Percentiles rank a stretch among this genome's conserved stretches.
Evolutionary conservation across 2,113 vertebrate genomes (phyloP).

Genomic region (Vulpes lagopus): DNA sequence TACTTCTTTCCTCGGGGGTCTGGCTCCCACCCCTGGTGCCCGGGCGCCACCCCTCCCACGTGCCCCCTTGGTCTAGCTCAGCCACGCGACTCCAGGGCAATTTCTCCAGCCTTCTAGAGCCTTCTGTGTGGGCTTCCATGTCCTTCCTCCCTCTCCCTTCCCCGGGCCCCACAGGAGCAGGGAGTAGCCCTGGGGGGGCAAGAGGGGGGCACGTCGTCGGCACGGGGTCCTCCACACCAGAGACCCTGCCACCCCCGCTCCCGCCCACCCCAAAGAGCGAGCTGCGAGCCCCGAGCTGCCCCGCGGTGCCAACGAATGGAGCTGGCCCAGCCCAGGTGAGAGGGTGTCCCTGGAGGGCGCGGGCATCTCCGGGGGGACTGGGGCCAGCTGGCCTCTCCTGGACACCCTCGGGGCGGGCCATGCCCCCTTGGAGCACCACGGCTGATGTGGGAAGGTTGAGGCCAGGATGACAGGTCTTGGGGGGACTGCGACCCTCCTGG

Average conservation of each 20-base stretch:
- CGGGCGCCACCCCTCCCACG: neutral
- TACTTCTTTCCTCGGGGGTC: neutral
- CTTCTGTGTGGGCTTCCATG: neutral
- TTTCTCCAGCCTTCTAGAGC: neutral
- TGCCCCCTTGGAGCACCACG: no score
- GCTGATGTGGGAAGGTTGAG: neutral
- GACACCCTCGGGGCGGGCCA: neutral
- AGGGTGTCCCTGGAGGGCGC: neutral
- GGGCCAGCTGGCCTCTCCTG: neutral
- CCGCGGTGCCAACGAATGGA: rapidly evolving
- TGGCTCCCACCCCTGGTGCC: neutral
- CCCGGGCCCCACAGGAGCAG: neutral
- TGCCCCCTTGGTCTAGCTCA: neutral
- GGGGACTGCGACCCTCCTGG: neutral
- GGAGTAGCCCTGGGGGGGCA: neutral
- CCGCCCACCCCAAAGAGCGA: neutral
- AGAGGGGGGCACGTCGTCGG: neutral
- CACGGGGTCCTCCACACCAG: neutral
- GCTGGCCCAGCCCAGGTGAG: neutral
- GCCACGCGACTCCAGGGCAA: neutral
- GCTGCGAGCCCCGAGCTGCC: neutral
- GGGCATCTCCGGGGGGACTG: neutral
- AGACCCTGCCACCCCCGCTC: neutral
- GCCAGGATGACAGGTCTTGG: neutral
- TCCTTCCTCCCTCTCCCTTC: neutral